Conservation (phyloP, 2,797 vertebrate genomes). For the Characodon lateralis region DNA sequence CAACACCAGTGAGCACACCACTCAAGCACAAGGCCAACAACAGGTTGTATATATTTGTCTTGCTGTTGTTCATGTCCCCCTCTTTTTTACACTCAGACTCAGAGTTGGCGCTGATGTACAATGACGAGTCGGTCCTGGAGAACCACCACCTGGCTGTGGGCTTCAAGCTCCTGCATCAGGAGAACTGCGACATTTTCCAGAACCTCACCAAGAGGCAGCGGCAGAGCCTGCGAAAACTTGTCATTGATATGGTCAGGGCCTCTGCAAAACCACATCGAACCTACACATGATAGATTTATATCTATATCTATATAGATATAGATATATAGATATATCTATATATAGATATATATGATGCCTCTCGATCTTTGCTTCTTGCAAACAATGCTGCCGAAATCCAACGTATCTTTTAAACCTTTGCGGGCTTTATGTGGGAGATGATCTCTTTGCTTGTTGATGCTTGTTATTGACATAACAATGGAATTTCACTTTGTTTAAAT, state of each 20-base stretch:
- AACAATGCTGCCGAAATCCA: neutral
- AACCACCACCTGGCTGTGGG: conserved; percentile 97
- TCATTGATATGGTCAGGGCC: conserved; percentile 92
- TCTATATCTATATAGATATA: too few species aligned
- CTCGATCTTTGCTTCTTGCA: neutral
- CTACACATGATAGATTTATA: neutral
- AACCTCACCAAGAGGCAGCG: conserved; percentile 96
- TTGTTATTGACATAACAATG: neutral
- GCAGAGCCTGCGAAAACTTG: conserved; percentile 94
- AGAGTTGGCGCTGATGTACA: conserved; percentile 97
- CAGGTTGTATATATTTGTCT: conserved; percentile 1
- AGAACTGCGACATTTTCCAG: conserved; percentile 98
- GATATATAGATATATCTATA: too few species aligned
- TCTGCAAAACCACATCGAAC: neutral
- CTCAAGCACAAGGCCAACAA: neutral
- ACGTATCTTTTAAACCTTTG: neutral
- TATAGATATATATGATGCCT: neutral
- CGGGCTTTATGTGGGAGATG: neutral
- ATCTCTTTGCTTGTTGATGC: neutral
- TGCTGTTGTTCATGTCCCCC: neutral
- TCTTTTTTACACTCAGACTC: conserved; percentile 86
- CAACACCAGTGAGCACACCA: conserved; percentile 85
- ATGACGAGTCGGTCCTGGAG: conserved; percentile 96
- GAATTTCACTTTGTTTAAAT: neutral
- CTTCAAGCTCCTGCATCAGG: conserved; percentile 96